Evolutionary conservation across 1,140 invertebrate species (phyloP), one percentile per base, ranked within the genome.

Genomic region (Neodiprion pinetum): DNA sequence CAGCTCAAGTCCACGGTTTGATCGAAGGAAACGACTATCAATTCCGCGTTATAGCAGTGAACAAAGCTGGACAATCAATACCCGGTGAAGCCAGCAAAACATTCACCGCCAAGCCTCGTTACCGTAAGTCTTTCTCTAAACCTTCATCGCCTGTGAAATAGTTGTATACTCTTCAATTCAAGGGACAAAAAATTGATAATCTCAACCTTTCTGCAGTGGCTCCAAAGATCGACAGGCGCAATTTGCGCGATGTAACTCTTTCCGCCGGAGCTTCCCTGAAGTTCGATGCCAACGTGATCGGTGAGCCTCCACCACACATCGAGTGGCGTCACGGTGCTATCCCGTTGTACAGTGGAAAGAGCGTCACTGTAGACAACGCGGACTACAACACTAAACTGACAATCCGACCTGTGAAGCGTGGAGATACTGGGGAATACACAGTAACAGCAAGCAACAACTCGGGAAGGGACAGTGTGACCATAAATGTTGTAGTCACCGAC

Each of bases 21-120:
- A 95, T 97, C 78, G 97, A 99, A 90, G 98, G 98, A 67, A 97
- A 98, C 84, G 97, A 99, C 86, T 99, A 99, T 86, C 97, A 99
- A 86, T 99, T 99, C 93, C 93, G 98, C n/a, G 95, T 99, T 4
- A 95, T 96, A 80, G 98, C 98, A 49, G 90, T 98, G 40, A 99
- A 99, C 86, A 98, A 98, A 87, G 97, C 96, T 74, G 97, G 97
- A 1, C 93, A 94, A 84, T 97, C 96, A 69, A 95, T 96, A 81
- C 96, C 97, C 0, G 94, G 94, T 1, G 95, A 97, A 65, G 89
- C 95, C 11, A 95, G 96, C 87, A 97, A 96, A 86, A 93, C 93
- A 74, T 97, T 98, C 82, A 92, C 93, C 76, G 97, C 98, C 68
- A 99, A 98, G 87, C 96, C 97, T 12, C 91, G 96, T 72, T 97